phyloP scores from a whole-genome alignment of 2,888 invertebrate species.

The Tiphia femorata region DNA sequence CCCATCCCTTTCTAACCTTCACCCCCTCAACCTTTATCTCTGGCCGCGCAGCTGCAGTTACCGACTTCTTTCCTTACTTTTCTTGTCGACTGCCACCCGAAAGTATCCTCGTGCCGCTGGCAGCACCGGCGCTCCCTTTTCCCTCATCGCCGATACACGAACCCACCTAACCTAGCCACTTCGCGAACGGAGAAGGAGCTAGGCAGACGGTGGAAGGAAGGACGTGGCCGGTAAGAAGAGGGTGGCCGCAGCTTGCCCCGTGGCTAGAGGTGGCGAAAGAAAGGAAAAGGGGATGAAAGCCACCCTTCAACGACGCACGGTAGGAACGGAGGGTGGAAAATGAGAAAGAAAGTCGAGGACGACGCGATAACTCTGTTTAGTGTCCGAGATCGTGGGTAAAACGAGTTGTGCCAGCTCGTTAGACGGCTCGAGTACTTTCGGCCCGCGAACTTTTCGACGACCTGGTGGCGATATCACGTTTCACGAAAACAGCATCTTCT shows the following conservation, averaged over 20 bases:
- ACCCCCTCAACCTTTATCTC: no score
- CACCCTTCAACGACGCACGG: not conserved
- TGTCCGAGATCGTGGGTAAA: constrained; percentile 59
- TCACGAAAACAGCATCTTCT: constrained; percentile 43
- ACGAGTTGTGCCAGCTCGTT: constrained; percentile 60
- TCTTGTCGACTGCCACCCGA: not conserved
- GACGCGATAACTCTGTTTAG: constrained; percentile 52
- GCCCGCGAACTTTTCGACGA: constrained; percentile 18
- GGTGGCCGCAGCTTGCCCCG: no score
- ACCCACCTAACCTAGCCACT: no score
- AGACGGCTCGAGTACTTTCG: constrained; percentile 31
- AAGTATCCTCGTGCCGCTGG: not conserved
- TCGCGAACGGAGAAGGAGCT: not conserved
- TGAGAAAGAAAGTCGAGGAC: constrained; percentile 6
- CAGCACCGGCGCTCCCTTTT: not conserved
- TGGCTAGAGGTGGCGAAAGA: not conserved
- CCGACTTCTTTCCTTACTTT: constrained; percentile 29
- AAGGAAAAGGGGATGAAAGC: not conserved
- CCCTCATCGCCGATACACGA: constrained; percentile 2
- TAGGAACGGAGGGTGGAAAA: not conserved
- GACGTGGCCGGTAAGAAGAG: constrained; percentile 4
- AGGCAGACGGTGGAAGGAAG: not conserved
- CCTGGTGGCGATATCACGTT: constrained; percentile 45
- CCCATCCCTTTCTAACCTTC: constrained; percentile 9
- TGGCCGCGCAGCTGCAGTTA: constrained; percentile 7